phyloP scores from a whole-genome alignment of 2,888 invertebrate species.

The Sussaba pulchella region DNA sequence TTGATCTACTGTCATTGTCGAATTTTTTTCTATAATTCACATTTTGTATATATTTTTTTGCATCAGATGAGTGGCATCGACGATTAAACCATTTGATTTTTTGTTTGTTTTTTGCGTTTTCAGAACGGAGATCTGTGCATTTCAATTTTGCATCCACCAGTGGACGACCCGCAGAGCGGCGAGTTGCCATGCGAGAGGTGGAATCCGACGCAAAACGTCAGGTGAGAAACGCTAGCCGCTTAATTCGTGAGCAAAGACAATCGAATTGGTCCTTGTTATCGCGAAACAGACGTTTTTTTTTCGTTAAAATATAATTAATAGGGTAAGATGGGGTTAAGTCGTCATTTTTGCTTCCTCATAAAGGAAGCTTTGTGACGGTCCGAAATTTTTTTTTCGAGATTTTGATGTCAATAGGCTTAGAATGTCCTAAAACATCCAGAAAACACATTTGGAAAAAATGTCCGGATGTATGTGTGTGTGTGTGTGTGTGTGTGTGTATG shows the following conservation, averaged over 20 bases:
- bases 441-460: no score
- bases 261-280: not conserved
- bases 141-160: slow-evolving; percentile 99
- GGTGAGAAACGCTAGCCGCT: slow-evolving; percentile 79
- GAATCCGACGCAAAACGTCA: slow-evolving; percentile 99
- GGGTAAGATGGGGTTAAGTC: no score
- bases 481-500: no score
- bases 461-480: no score
- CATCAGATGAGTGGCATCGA: not conserved
- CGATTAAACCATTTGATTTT: slow-evolving; percentile 19
- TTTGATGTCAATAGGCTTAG: no score
- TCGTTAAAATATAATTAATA: no score
- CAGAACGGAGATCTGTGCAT: slow-evolving; percentile 99
- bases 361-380: no score
- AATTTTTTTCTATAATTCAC: not conserved
- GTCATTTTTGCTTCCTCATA: no score
- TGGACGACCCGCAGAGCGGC: slow-evolving; percentile 99
- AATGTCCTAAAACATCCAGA: no score
- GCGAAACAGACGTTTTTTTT: not conserved
- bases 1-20: no score
- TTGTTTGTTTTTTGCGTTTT: no score
- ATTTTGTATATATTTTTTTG: not conserved
- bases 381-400: no score
- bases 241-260: not conserved
- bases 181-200: slow-evolving; percentile 99